Percentiles rank a stretch among this genome's conserved stretches.
phyloP scores from a whole-genome alignment of 1,140 invertebrate genomes.

The Drosophila simulans region DNA sequence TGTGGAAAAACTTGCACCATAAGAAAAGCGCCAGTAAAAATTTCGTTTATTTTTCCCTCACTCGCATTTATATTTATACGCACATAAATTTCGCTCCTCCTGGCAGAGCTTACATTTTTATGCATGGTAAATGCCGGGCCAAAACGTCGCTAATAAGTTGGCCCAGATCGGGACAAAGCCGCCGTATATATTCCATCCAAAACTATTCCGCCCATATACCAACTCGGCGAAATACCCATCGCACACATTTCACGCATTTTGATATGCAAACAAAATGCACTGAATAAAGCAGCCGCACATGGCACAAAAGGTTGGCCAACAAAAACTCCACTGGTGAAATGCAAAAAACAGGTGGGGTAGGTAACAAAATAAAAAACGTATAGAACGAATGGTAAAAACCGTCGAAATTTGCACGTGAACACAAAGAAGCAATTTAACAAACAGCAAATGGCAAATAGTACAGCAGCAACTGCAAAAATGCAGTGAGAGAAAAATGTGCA shows the following conservation, averaged over 20 bases:
- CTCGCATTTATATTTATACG: constrained; percentile 74
- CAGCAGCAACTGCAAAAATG: constrained; percentile 35
- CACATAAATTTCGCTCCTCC: constrained; percentile 67
- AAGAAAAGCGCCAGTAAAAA: constrained; percentile 63
- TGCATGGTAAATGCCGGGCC: constrained; percentile 70
- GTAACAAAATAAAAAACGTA: constrained; percentile 19
- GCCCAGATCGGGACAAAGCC: constrained; percentile 54
- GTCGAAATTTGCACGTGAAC: constrained; percentile 71
- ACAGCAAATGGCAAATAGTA: constrained; percentile 68
- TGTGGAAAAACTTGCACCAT: constrained; percentile 9
- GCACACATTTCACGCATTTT: constrained; percentile 76
- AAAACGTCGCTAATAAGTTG: constrained; percentile 78
- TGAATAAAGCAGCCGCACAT: constrained; percentile 65
- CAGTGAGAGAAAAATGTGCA: constrained; percentile 11
- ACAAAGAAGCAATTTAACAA: constrained; percentile 77
- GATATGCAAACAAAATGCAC: constrained; percentile 79
- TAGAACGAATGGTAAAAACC: constrained; percentile 50
- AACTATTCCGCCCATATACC: constrained; percentile 17
- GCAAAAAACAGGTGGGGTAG: constrained; percentile 10
- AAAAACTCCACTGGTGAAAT: constrained; percentile 27
- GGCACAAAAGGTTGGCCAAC: constrained; percentile 63
- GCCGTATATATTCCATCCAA: constrained; percentile 18
- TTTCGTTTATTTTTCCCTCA: constrained; percentile 55
- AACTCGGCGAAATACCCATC: neutral
- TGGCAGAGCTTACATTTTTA: constrained; percentile 75